phyloP scores from a whole-genome alignment of 2,113 vertebrate species.

The Oriolus oriolus region DNA sequence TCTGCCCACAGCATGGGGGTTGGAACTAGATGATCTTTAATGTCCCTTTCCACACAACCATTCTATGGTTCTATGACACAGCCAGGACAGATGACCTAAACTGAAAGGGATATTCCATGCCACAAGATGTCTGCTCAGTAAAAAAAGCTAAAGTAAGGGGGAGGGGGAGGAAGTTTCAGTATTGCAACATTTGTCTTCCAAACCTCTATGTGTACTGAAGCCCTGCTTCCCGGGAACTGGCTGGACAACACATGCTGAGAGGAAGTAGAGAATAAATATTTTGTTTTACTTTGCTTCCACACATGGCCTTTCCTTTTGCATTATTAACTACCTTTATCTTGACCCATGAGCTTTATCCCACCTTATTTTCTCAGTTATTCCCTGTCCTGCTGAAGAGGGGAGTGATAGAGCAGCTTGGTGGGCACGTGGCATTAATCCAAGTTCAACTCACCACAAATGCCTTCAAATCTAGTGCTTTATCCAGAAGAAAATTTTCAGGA shows the following conservation, averaged over 20 bases:
- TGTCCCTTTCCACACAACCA: not conserved
- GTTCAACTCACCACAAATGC: not conserved
- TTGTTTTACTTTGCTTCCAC: not conserved
- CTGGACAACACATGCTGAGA: not conserved
- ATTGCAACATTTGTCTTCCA: not conserved
- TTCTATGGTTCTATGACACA: not conserved
- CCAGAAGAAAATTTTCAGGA: not conserved
- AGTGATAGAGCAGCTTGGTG: not conserved
- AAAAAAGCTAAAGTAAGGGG: not conserved
- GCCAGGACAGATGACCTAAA: not conserved
- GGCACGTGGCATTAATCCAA: not conserved
- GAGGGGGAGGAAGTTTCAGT: too few relatives aligned
- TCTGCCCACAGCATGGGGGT: fast-evolving
- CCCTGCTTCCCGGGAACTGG: fast-evolving
- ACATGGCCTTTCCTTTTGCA: not conserved
- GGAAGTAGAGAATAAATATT: not conserved
- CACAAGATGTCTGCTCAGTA: not conserved
- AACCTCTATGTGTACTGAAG: not conserved
- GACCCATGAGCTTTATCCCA: not conserved
- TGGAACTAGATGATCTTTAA: not conserved
- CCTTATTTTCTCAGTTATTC: not conserved
- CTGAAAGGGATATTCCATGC: not conserved
- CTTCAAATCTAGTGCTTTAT: not conserved
- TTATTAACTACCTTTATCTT: not conserved
- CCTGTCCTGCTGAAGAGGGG: not conserved